Conservation (phyloP, 2,888 invertebrate genomes). For the Escarpia spicata region DNA sequence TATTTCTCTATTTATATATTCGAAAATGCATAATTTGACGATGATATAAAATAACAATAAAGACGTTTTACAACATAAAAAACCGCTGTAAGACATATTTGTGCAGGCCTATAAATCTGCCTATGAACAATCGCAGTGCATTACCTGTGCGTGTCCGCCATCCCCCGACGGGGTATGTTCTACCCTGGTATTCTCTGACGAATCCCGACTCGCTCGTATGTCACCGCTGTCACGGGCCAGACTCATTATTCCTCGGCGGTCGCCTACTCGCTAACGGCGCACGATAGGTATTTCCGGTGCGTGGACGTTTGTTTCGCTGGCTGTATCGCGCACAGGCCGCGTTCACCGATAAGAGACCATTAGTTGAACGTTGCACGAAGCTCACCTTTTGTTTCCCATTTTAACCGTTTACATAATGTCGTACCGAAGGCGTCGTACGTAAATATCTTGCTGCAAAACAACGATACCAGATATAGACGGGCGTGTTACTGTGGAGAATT, state of each 20-base stretch:
- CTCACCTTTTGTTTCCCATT: not conserved
- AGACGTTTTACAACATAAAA: no score
- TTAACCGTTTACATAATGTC: not conserved
- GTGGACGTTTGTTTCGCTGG: not conserved
- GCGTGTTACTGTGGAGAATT: not conserved
- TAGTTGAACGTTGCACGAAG: not conserved
- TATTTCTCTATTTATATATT: no score
- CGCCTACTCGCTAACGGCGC: not conserved
- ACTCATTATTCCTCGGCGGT: not conserved
- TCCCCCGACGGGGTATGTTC: not conserved
- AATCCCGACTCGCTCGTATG: not conserved
- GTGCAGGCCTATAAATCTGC: no score
- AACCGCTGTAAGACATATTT: no score
- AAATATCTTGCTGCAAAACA: not conserved
- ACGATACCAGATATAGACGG: conserved; percentile 1
- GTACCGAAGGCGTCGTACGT: not conserved
- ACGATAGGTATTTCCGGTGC: not conserved
- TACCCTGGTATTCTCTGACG: not conserved
- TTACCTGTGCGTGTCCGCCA: not conserved
- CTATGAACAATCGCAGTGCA: no score
- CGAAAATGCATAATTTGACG: no score
- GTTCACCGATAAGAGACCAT: not conserved
- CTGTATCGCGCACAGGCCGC: not conserved
- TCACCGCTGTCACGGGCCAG: not conserved
- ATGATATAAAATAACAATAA: no score